phyloP scores from a whole-genome alignment of 2,797 vertebrate genomes.

The Calcarius lapponicus region DNA sequence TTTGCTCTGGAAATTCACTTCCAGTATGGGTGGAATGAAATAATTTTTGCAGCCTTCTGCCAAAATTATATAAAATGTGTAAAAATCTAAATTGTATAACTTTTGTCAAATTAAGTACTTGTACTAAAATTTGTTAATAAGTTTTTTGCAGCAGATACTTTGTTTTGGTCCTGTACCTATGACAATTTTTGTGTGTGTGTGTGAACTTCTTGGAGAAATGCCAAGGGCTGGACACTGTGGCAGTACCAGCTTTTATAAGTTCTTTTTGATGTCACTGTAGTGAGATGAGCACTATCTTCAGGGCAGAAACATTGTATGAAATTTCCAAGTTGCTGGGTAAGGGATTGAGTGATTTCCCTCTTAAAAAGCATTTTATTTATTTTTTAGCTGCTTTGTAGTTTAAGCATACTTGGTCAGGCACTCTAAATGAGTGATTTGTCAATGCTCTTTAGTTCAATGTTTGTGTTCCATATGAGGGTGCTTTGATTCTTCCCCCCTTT shows the following conservation, averaged over 20 bases:
- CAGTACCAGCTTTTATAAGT: not conserved
- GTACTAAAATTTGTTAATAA: not conserved
- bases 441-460: not conserved
- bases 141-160: not conserved
- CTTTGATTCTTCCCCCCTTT: not conserved
- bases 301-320: not conserved
- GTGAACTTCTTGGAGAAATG: not conserved
- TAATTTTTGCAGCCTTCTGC: not conserved
- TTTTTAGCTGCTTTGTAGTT: not conserved
- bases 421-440: not conserved
- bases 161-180: not conserved
- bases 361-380: not conserved
- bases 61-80: not conserved
- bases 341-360: not conserved
- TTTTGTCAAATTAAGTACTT: not conserved
- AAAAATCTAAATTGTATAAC: not conserved
- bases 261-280: not conserved
- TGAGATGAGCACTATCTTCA: not conserved
- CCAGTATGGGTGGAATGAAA: not conserved
- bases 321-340: not conserved
- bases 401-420: not conserved
- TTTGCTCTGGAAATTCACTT: not conserved
- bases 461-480: not conserved
- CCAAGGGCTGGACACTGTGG: not conserved
- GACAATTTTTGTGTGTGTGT: not conserved